These are phyloP conservation scores for Hedychridium roseum DNA, from an alignment of 2,888 invertebrate genomes.

Conservation along the genomic window DNA sequence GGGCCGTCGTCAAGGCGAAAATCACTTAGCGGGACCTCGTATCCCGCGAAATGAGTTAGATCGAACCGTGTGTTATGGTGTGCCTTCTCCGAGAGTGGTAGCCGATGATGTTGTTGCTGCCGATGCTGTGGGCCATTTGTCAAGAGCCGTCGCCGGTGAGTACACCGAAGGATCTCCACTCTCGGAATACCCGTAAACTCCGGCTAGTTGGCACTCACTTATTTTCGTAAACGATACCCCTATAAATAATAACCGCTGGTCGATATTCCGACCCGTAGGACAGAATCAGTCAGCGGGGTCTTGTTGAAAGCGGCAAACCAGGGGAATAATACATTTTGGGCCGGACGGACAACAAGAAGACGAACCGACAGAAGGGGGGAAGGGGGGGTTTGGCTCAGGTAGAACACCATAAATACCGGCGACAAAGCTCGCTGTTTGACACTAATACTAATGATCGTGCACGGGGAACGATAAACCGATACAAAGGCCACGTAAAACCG, in stretches of 20 bases:
- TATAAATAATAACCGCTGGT: conserved; percentile 35
- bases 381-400: conserved; percentile 32
- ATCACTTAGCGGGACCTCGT: no score
- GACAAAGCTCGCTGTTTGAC: conserved; percentile 51
- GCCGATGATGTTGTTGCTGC: no score
- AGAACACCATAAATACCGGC: conserved; percentile 47
- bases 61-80: conserved; percentile 11
- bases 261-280: conserved; percentile 5
- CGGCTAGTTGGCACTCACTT: conserved; percentile 33
- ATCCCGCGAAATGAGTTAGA: conserved; percentile 33
- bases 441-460: conserved; percentile 57
- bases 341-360: no score
- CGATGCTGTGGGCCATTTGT: conserved; percentile 37
- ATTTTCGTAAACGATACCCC: conserved; percentile 22
- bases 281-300: no score
- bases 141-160: conserved; percentile 24
- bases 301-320: no score
- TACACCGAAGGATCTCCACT: no score
- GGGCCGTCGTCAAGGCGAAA: no score
- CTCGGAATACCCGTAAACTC: no score
- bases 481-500: conserved; percentile 56
- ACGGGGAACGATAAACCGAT: conserved; percentile 49
- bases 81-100: conserved; percentile 20
- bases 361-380: not conserved
- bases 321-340: no score